A percentile compares a stretch with the other conserved stretches of the same genome.
phyloP scores from a whole-genome alignment of 2,797 vertebrate species.

The Poeciliopsis infans region DNA sequence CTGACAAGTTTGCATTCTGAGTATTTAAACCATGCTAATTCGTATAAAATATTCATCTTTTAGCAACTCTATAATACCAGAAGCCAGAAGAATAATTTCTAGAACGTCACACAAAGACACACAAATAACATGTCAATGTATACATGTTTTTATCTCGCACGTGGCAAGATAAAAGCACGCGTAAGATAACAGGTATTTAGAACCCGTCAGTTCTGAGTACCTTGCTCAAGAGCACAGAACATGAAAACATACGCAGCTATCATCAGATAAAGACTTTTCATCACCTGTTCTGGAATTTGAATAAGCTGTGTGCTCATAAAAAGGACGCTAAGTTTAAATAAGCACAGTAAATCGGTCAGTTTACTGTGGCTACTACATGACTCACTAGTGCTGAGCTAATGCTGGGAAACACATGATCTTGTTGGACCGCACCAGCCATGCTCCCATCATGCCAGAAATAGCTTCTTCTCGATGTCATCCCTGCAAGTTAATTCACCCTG shows the following conservation, averaged over 20 bases:
- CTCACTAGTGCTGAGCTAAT: slow-evolving; percentile 20
- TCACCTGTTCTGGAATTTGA: slow-evolving; percentile 14
- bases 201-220: neutral
- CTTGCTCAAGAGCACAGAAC: slow-evolving; percentile 1
- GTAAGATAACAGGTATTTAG: no score
- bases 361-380: neutral
- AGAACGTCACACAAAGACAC: no score
- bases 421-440: slow-evolving; percentile 19
- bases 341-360: slow-evolving; percentile 5
- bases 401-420: slow-evolving; percentile 20
- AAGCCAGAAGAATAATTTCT: neutral
- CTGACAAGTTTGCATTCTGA: neutral
- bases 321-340: neutral
- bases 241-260: neutral
- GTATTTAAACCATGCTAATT: slow-evolving; percentile 56
- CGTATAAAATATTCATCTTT: slow-evolving; percentile 15
- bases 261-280: neutral
- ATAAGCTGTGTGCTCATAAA: neutral
- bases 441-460: slow-evolving; percentile 8
- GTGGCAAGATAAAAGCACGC: no score
- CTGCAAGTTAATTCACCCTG: slow-evolving; percentile 19
- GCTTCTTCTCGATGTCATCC: neutral
- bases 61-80: neutral
- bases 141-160: neutral
- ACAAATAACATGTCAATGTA: neutral